These are phyloP conservation scores for Sympetrum striolatum DNA, from an alignment of 2,888 invertebrate genomes.

Conservation along the genomic window DNA sequence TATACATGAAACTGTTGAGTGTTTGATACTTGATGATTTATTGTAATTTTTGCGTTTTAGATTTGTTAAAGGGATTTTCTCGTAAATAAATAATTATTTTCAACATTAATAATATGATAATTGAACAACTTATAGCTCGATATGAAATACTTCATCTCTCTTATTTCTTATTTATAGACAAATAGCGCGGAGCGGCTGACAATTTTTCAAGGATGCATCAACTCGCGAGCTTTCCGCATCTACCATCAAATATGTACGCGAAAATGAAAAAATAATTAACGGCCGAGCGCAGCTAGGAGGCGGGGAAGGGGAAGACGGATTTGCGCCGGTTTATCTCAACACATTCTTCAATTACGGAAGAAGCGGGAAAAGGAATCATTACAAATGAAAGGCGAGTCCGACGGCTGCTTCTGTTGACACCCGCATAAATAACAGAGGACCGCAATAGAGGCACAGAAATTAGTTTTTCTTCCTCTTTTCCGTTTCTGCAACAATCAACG, in stretches of 20 bases:
- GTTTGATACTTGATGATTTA: too few relatives aligned
- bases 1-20: too few relatives aligned
- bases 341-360: background rate
- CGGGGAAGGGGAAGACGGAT: background rate
- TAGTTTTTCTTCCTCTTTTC: background rate
- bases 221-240: background rate
- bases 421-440: conserved; percentile 24
- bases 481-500: background rate
- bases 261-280: background rate
- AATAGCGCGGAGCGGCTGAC: background rate
- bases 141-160: too few relatives aligned
- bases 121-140: too few relatives aligned
- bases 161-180: background rate
- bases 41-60: too few relatives aligned
- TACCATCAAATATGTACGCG: background rate
- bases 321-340: background rate
- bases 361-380: background rate
- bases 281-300: background rate
- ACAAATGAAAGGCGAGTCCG: background rate
- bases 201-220: background rate
- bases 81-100: too few relatives aligned
- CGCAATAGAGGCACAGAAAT: background rate
- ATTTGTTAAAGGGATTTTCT: too few relatives aligned
- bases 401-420: background rate
- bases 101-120: too few relatives aligned